Percentiles rank a stretch among this genome's conserved stretches.
Evolutionary conservation across 2,888 invertebrate species (phyloP).

Genomic region (Athripsodes cinereus): DNA sequence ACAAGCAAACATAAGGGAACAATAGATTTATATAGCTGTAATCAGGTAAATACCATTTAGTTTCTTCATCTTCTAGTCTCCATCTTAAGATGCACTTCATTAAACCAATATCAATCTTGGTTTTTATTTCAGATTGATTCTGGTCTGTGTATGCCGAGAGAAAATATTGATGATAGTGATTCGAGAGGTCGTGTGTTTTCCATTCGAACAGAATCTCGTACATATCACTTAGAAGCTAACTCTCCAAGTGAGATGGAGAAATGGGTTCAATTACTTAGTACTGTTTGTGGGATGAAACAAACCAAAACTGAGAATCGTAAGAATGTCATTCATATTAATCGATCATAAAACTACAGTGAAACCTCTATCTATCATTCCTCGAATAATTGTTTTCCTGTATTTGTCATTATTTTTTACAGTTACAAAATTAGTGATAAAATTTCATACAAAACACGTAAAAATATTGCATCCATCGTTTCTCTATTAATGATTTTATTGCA

Average conservation of each 20-base stretch:
- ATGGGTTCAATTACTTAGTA: slow-evolving; percentile 93
- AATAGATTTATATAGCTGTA: slow-evolving; percentile 92
- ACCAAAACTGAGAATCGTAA: slow-evolving; percentile 48
- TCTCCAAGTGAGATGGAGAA: slow-evolving; percentile 88
- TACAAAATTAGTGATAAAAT: background rate
- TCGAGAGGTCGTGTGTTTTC: slow-evolving; percentile 67
- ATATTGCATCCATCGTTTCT: too few species aligned
- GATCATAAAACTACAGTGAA: background rate
- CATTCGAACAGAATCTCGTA: slow-evolving; percentile 81
- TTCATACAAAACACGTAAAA: background rate
- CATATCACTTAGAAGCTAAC: slow-evolving; percentile 89
- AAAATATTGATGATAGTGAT: slow-evolving; percentile 63
- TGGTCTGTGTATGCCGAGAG: slow-evolving; percentile 75
- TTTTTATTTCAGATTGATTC: slow-evolving; percentile 71
- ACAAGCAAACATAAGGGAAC: slow-evolving; percentile 81
- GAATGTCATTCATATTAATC: background rate
- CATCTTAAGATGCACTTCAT: too few species aligned
- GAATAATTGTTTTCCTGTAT: too few species aligned
- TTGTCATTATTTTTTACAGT: too few species aligned
- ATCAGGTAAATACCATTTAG: slow-evolving; percentile 65
- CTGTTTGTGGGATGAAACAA: slow-evolving; percentile 81
- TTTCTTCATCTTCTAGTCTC: too few species aligned
- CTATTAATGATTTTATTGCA: too few species aligned
- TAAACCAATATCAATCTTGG: too few species aligned
- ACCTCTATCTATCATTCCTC: too few species aligned